Conservation (phyloP, 2,888 invertebrate genomes). For the Nomada flava region DNA sequence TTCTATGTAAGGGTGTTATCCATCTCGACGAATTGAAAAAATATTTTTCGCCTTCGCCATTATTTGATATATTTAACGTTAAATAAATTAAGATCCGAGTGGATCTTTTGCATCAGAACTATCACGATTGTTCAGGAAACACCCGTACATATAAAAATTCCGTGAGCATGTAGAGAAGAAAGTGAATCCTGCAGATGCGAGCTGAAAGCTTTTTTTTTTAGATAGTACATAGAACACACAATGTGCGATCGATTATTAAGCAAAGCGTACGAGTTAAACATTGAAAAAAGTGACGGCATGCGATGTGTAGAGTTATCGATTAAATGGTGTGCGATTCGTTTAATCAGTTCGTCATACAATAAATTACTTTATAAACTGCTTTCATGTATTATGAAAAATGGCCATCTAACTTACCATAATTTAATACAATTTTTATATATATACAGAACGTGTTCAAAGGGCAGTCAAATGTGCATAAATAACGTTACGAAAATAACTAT, state of each 20-base stretch:
- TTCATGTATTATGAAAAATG: too few relatives aligned
- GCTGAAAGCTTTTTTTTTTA: conserved; percentile 22
- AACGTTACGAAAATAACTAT: not conserved
- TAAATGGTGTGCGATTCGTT: not conserved
- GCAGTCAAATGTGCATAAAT: not conserved
- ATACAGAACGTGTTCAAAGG: not conserved
- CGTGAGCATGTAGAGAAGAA: conserved; percentile 41
- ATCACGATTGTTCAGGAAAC: conserved; percentile 21
- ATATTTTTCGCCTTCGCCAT: too few relatives aligned
- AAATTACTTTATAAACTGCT: too few relatives aligned
- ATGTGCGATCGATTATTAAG: conserved; percentile 20
- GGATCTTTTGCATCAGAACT: not conserved
- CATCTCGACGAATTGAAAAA: not conserved
- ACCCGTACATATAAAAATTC: conserved; percentile 60
- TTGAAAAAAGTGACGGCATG: conserved; percentile 26
- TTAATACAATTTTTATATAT: too few relatives aligned
- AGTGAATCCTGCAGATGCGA: conserved; percentile 2
- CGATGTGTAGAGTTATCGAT: conserved; percentile 28
- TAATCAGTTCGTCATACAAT: too few relatives aligned
- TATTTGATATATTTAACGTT: not conserved
- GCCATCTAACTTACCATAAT: too few relatives aligned
- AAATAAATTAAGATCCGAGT: too few relatives aligned
- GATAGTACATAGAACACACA: not conserved
- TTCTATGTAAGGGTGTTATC: conserved; percentile 58
- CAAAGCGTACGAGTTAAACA: conserved; percentile 2